Evolutionary conservation across 2,888 invertebrate species (phyloP), one percentile per base, ranked within the genome.

Genomic region (Tetramorium bicarinatum): DNA sequence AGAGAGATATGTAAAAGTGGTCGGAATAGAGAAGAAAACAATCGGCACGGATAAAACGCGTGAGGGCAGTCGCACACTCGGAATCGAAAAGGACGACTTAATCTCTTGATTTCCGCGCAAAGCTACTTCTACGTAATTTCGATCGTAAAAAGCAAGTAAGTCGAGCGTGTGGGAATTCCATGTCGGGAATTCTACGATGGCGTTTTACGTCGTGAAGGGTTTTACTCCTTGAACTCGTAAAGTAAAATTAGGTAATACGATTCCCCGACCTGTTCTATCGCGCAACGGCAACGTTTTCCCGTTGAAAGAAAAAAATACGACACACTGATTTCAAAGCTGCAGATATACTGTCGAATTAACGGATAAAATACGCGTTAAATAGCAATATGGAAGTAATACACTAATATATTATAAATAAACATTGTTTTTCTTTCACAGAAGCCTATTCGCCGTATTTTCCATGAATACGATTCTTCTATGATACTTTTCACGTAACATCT

Each of bases 121-220:
- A 77, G 56, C 34, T 47, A 71, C 18, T 72, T 56, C 79, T 47
- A 41, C 29, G 71, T 67, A 72, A 79, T 79, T 79, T 79, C 21
- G 34, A 72, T 79, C 34, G 47, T 79, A 79, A 79, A 79, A 74
- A 21, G 56, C 56, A 21, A 21, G 18, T 34, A 13, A 15, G 29
- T 25, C 25, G 56, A 71, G 34, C 38, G 25, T 66, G 25, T 34
- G 13, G 38, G 18, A 72, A 75, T 62, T 75, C 49, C 9, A 62
- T 9, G 61, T 4, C 21, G n/a, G 25, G 18, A 34, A 44, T 72
- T 56, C 34, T 52, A 44, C 34, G 44, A 44, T 44, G 34, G 13
- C 8, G 44, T 71, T 71, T 77, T 52, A 76, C 41, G 67, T 41
- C 54, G 56, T 34, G 34, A 72, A 34, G 44, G 34, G 15, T 79